These are phyloP conservation scores for Glaucopsyche alexis DNA, from an alignment of 2,888 invertebrate species.

Conservation along the genomic window DNA sequence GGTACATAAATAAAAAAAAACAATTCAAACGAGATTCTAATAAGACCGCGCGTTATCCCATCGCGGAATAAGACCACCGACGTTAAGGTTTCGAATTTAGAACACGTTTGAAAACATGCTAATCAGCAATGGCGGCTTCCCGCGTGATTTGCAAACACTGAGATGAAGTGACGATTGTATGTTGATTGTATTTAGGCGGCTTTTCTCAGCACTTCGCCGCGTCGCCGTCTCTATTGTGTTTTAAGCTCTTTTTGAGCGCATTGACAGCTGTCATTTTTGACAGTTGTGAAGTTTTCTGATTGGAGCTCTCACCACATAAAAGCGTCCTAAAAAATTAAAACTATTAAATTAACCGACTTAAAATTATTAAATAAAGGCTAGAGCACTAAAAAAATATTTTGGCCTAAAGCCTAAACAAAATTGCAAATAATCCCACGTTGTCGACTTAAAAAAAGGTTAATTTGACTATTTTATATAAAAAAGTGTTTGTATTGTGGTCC, in stretches of 20 bases:
- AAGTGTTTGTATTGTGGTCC: conserved; percentile 15
- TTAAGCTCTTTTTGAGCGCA: not conserved
- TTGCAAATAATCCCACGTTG: not conserved
- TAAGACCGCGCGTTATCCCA: not conserved
- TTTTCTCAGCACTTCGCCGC: conserved; percentile 16
- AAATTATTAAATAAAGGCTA: no score
- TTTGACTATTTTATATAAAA: conserved; percentile 18
- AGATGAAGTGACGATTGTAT: conserved; percentile 69
- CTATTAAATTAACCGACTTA: no score
- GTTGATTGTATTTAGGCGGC: conserved; percentile 51
- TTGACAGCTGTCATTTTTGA: conserved; percentile 22
- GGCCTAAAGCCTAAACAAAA: not conserved
- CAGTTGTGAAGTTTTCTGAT: not conserved
- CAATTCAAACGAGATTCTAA: conserved; percentile 11
- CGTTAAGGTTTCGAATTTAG: conserved; percentile 58
- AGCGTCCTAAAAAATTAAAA: no score
- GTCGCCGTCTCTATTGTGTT: conserved; percentile 6
- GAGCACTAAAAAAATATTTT: no score
- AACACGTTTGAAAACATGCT: conserved; percentile 60
- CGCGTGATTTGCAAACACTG: conserved; percentile 74
- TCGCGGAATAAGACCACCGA: conserved; percentile 53
- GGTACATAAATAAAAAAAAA: conserved; percentile 15
- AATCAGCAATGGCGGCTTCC: conserved; percentile 57
- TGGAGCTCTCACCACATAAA: not conserved
- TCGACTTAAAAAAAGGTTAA: not conserved